Evolutionary conservation across 1,140 invertebrate genomes (phyloP), one percentile per base, ranked within the genome.

Genomic region (Pachyrhynchus sulphureomaculatus): DNA sequence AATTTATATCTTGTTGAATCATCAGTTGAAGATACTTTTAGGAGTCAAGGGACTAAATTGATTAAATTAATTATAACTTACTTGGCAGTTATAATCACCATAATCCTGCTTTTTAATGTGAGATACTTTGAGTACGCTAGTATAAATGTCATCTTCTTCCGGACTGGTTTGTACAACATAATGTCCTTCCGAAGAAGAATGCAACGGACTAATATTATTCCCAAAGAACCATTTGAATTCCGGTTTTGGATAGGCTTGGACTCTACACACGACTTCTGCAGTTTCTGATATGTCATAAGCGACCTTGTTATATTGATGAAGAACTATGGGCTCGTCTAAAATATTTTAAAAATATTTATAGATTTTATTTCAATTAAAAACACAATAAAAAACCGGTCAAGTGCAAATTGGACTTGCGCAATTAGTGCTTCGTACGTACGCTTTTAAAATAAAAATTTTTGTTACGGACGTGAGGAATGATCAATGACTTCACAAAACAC

Each of bases 181-280:
- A 69, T 91, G 89, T 0, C 88, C 89, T 65, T 92, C 90, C n/a
- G 88, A 88, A 0, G 88, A 87, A 62, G 86, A 86, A 57, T 88
- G 83, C 8, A 91, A 75, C 0, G 87, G 86, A 0, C 87, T 84
- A 0, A 81, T 78, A 70, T 90, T 90, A 0, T 84, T 84, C 4
- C 85, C 87, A 64, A 86, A 93, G 63, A 84, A 91, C 93, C 93
- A 96, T 67, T 95, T 91, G 75, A 96, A 95, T 70, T 92, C 90
- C 0, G 93, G 92, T 70, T 90, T 89, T 0, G 93, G 94, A 77
- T 92, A 96, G 0, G 93, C 92, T 73, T 94, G 91, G 2, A 96
- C 91, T 71, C 88, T 86, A 75, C 94, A 96, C 2, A 88, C 82
- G 8, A 96, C 87, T 73, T 91, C 86, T 0, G 92, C 93, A 0